Conservation (phyloP, 2,113 vertebrate species). For the Leptocoma aspasia region DNA sequence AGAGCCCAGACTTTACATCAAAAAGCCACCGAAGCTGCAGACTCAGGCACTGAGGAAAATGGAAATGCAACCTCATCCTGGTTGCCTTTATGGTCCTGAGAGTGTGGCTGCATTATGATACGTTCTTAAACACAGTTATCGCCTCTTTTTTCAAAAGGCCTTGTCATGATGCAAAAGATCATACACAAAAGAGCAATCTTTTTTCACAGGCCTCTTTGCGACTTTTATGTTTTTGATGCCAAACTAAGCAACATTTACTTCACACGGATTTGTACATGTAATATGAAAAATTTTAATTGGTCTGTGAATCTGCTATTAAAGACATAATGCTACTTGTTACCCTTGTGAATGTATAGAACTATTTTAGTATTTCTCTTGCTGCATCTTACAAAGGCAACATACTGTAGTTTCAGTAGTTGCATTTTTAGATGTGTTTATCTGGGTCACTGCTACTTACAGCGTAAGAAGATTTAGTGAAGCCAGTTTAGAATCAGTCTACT, state of each 20-base stretch:
- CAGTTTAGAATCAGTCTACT: conserved; percentile 19
- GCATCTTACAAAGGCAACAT: conserved; percentile 26
- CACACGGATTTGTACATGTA: not conserved
- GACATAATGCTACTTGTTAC: not conserved
- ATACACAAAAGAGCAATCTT: not conserved
- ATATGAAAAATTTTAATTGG: not conserved
- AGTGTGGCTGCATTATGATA: rapidly evolving
- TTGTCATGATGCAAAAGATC: not conserved
- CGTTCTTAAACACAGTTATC: not conserved
- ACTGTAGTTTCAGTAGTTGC: conserved; percentile 60
- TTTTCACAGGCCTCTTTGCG: not conserved
- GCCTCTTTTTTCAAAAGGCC: not conserved
- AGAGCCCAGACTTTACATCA: not conserved
- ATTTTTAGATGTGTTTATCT: conserved; percentile 69
- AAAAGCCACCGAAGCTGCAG: not conserved
- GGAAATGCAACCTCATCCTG: not conserved
- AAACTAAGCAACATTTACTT: not conserved
- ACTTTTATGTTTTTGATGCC: not conserved
- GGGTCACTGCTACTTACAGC: conserved; percentile 69
- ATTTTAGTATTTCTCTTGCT: conserved; percentile 33
- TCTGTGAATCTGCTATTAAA: not conserved
- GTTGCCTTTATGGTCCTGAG: not conserved
- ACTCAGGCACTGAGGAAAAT: not conserved
- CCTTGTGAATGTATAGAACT: conserved; percentile 16
- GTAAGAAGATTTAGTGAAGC: conserved; percentile 58